Conservation (phyloP, 2,797 vertebrate genomes). For the Sardinella longiceps region DNA sequence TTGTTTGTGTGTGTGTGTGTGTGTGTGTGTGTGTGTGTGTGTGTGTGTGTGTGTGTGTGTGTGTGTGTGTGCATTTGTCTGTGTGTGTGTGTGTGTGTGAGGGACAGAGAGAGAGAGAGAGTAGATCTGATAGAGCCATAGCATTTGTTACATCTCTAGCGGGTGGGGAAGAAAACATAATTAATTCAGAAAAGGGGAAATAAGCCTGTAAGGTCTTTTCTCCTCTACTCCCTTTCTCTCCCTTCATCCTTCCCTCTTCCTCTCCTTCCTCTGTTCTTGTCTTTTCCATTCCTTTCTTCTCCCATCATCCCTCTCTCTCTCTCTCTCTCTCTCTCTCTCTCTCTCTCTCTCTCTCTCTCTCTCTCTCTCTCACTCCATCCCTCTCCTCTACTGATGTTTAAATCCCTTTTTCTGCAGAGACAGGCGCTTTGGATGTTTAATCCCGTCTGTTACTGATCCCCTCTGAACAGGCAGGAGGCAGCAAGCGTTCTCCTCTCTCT, state of each 20-base stretch:
- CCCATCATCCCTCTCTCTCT: constrained; percentile 32
- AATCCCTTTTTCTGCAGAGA: constrained; percentile 63
- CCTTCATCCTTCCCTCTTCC: neutral
- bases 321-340: constrained; percentile 22
- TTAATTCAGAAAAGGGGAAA: constrained; percentile 58
- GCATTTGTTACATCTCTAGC: constrained; percentile 24
- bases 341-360: constrained; percentile 24
- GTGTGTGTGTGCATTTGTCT: neutral
- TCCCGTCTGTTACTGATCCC: constrained; percentile 62
- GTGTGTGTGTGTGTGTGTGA: neutral
- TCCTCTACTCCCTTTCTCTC: constrained; percentile 31
- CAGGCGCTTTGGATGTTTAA: constrained; percentile 70
- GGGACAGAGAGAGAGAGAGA: too few relatives aligned
- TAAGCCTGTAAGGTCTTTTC: constrained; percentile 41
- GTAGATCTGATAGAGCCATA: constrained; percentile 46
- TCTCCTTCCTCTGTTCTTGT: constrained; percentile 37
- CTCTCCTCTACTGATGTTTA: constrained; percentile 45
- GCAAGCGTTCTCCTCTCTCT: constrained; percentile 33
- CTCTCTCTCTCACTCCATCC: constrained; percentile 41
- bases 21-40: neutral
- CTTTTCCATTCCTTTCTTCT: constrained; percentile 54
- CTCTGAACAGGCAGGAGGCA: constrained; percentile 42
- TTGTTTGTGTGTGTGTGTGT: neutral
- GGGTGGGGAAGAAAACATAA: constrained; percentile 43
- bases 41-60: neutral